Evolutionary conservation across 2,888 invertebrate genomes (phyloP), one percentile per base, ranked within the genome.

Genomic region (Sepioteuthis lessoniana): DNA sequence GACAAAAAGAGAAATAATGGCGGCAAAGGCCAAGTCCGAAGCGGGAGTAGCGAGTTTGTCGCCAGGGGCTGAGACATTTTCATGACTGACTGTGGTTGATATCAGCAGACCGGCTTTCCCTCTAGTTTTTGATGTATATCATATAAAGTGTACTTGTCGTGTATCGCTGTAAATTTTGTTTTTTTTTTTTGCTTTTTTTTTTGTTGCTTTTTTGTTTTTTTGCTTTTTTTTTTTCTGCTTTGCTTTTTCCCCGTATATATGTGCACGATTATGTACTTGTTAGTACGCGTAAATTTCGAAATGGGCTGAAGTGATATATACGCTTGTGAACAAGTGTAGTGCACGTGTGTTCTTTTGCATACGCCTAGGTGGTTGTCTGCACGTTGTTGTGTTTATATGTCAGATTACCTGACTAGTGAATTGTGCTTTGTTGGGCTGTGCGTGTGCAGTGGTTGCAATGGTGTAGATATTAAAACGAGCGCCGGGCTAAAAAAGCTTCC

Each of bases 1-100:
- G 92, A 92, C n/a, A 92, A 35, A 31, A 92, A 92, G 42, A 92
- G 46, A 92, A 92, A 92, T 21, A 92, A 42, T 38, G 92, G 92
- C 46, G 92, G 92, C 28, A 92, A 38, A 4, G 92, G 92, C n/a
- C 42, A 92, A 28, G 92, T 92, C 92, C 92, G 38, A 47, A 92
- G 92, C 46, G 92, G 92, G 46, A 92, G 92, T n/a, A 92, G 42
- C n/a, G 92, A 42, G 47, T 42, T 47, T 47, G 92, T 42, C 46
- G 42, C 19, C 42, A 92, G 46, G 35, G 92, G 47, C 46, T 92
- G 92, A 47, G 92, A 92, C 92, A 92, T 92, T n/a, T 42, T 76
- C 76, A 76, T 76, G 76, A 76, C 76, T 76, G 76, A 76, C 25
- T 76, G n/a, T 76, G n/a, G 19, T 76, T 76, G 16, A 76, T 76